These are phyloP conservation scores for Chelidonichthys spinosus DNA, from an alignment of 2,797 vertebrate genomes.

Conservation along the genomic window DNA sequence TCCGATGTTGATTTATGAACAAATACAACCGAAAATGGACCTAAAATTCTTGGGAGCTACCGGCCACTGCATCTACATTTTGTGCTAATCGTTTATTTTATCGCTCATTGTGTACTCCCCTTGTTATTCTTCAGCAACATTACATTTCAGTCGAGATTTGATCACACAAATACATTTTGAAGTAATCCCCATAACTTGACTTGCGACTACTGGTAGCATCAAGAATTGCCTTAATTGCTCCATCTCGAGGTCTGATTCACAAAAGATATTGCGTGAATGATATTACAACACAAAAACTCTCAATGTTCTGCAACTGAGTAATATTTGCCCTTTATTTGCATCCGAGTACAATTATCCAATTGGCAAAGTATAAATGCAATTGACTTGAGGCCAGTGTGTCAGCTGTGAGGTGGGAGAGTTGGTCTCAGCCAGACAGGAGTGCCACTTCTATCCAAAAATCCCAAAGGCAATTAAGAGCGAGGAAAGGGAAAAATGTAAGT, in stretches of 20 bases:
- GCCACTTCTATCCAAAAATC: background rate
- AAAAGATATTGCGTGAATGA: background rate
- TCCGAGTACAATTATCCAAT: background rate
- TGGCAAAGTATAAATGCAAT: background rate
- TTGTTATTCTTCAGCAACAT: conserved; percentile 5
- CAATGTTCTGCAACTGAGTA: too few relatives aligned
- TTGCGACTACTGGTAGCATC: background rate
- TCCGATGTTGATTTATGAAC: too few relatives aligned
- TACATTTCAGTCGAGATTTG: conserved; percentile 1
- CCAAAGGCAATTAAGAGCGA: background rate
- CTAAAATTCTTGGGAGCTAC: too few relatives aligned
- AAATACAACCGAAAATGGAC: too few relatives aligned
- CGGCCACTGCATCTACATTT: background rate
- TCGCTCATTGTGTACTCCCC: background rate
- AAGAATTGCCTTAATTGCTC: background rate
- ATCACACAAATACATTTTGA: background rate
- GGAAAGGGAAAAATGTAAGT: background rate
- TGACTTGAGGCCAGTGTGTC: background rate
- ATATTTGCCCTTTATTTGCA: background rate
- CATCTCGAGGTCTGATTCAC: background rate
- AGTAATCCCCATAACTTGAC: background rate
- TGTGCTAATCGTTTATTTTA: conserved; percentile 32
- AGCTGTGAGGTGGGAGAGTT: background rate
- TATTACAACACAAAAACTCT: background rate
- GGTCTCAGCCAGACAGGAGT: background rate